Evolutionary conservation across 1,140 invertebrate genomes (phyloP).

Genomic region (Heliconius congener): DNA sequence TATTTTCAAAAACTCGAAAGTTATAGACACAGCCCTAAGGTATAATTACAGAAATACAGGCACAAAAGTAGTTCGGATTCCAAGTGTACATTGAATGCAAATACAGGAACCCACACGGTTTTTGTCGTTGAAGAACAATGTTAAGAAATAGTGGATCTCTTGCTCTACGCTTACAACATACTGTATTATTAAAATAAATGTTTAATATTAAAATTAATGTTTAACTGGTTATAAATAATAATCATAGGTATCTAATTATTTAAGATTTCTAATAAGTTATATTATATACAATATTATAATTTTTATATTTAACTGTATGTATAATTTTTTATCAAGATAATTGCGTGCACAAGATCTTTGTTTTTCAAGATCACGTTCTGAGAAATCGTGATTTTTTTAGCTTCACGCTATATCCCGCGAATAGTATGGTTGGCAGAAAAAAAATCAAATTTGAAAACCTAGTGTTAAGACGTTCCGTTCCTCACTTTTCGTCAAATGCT

Average conservation of each 20-base stretch:
- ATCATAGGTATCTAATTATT: background rate
- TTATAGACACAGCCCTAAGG: slow-evolving; percentile 36
- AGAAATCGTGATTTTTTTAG: no score
- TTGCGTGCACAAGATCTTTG: no score
- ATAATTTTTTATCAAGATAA: no score
- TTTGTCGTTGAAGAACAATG: slow-evolving; percentile 41
- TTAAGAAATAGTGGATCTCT: slow-evolving; percentile 32
- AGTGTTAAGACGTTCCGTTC: no score
- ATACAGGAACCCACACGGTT: slow-evolving; percentile 39
- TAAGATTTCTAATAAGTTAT: background rate
- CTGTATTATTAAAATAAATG: background rate
- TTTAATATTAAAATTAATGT: no score
- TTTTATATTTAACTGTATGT: no score
- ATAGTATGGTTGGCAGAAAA: no score
- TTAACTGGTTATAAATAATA: background rate
- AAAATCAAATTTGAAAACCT: no score
- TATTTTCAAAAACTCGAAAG: background rate
- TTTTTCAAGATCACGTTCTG: no score
- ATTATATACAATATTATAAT: background rate
- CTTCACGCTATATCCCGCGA: no score
- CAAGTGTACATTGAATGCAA: slow-evolving; percentile 43
- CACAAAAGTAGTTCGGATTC: slow-evolving; percentile 45
- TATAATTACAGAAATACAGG: slow-evolving; percentile 43
- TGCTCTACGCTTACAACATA: background rate
- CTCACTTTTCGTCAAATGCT: no score